phyloP scores from a whole-genome alignment of 2,797 vertebrate genomes.

The Hyperoplus lanceolatus region DNA sequence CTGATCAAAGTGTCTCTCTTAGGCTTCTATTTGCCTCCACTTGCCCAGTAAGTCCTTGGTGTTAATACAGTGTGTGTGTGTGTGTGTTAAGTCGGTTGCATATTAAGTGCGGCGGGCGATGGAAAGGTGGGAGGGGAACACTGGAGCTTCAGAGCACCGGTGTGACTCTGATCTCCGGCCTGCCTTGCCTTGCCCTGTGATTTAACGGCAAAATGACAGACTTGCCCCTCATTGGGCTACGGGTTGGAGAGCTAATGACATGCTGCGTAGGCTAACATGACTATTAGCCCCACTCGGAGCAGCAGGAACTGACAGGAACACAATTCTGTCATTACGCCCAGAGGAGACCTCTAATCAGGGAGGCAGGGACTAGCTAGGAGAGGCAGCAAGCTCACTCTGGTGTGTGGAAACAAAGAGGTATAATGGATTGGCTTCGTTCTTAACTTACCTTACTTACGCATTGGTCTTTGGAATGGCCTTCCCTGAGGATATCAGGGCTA shows the following conservation, averaged over 20 bases:
- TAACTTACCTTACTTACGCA: conserved; percentile 1
- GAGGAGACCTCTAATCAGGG: conserved; percentile 86
- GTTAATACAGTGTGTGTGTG: conserved; percentile 63
- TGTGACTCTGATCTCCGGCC: conserved; percentile 74
- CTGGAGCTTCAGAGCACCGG: conserved; percentile 63
- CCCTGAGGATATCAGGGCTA: too few species aligned
- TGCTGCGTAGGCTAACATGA: conserved; percentile 80
- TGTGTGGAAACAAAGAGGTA: conserved; percentile 45
- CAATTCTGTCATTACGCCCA: conserved; percentile 85
- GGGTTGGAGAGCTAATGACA: conserved; percentile 84
- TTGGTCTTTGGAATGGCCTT: too few species aligned
- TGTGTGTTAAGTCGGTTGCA: conserved; percentile 35
- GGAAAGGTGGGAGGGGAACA: conserved; percentile 58
- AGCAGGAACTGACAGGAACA: conserved; percentile 83
- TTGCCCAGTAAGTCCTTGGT: conserved; percentile 53
- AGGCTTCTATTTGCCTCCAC: conserved; percentile 68
- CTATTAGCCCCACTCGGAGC: conserved; percentile 83
- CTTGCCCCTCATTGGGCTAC: conserved; percentile 74
- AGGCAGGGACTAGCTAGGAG: conserved; percentile 62
- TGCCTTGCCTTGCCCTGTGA: conserved; percentile 75
- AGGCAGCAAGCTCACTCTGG: conserved; percentile 38
- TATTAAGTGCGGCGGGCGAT: conserved; percentile 62
- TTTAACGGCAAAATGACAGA: conserved; percentile 85
- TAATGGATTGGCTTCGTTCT: conserved; percentile 1
- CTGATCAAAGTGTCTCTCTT: conserved; percentile 54